These are phyloP conservation scores for Darevskia mixta DNA, from an alignment of 2,797 vertebrate species.

Conservation along the genomic window DNA sequence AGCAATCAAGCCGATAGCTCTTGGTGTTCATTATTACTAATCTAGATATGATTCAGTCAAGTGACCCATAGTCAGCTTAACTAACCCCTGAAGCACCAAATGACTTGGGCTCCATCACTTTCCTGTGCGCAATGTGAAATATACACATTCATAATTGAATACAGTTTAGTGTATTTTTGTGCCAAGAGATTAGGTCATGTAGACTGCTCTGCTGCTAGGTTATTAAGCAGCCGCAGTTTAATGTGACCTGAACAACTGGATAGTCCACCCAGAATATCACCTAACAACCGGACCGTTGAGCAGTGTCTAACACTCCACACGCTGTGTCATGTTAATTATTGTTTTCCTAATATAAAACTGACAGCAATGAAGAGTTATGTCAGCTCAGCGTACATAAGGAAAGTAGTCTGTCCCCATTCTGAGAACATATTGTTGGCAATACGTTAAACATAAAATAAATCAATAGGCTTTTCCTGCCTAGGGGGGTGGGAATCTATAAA, in stretches of 20 bases:
- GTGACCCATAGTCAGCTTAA: conserved; percentile 28
- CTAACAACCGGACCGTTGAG: conserved; percentile 9
- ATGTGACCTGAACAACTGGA: not conserved
- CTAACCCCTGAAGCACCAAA: conserved; percentile 33
- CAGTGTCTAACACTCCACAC: not conserved
- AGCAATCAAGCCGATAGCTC: conserved; percentile 8
- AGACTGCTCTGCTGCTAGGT: not conserved
- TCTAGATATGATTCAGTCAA: conserved; percentile 39
- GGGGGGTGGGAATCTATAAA: not conserved
- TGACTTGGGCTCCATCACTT: conserved; percentile 24
- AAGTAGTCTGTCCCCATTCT: conserved; percentile 34
- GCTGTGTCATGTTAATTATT: not conserved
- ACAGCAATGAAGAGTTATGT: not conserved
- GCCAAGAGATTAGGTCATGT: conserved; percentile 63
- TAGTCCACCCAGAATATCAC: not conserved
- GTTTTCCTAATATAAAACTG: conserved; percentile 7
- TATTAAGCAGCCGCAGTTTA: conserved; percentile 31
- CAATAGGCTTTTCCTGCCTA: not conserved
- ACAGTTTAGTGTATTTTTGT: conserved; percentile 35
- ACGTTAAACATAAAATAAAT: not conserved
- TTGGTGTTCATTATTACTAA: not conserved
- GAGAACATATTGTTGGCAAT: not conserved
- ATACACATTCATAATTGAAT: conserved; percentile 55
- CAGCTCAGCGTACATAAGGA: conserved; percentile 8
- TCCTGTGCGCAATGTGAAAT: conserved; percentile 48